These are phyloP conservation scores for Serilophus lunatus DNA, from an alignment of 2,113 vertebrate genomes.

Conservation along the genomic window DNA sequence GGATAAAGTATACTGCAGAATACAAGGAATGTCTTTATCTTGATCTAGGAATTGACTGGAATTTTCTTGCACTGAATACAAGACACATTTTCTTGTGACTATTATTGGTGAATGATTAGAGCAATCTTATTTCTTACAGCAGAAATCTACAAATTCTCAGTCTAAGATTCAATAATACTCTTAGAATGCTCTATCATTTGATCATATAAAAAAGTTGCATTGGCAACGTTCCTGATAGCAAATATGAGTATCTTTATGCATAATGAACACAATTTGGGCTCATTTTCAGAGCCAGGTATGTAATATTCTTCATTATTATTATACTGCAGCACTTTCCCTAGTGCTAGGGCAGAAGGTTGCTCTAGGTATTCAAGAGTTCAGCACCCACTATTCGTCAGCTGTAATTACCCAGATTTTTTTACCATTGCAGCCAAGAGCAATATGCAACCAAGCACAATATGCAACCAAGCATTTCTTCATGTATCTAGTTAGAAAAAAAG, in stretches of 20 bases:
- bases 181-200: background rate
- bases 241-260: background rate
- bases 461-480: conserved; percentile 16
- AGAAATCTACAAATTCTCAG: background rate
- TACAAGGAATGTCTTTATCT: background rate
- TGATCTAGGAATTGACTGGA: background rate
- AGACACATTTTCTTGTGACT: background rate
- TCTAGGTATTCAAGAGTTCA: background rate
- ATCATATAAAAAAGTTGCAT: background rate
- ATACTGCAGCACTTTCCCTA: background rate
- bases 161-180: background rate
- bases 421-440: conserved; percentile 9
- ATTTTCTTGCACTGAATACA: background rate
- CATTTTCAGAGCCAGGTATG: background rate
- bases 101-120: background rate
- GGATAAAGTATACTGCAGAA: background rate
- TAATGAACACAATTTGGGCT: background rate
- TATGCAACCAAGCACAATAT: background rate
- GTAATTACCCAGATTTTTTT: conserved; percentile 37
- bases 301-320: conserved; percentile 19
- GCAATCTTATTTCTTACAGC: background rate
- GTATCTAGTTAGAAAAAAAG: background rate
- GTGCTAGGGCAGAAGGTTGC: conserved; percentile 2
- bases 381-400: conserved; percentile 24
- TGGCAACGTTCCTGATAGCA: background rate